A percentile compares a stretch with the other conserved stretches of the same genome.
Conservation (phyloP, 2,888 invertebrate species). For the Phrixothrix hirtus region DNA sequence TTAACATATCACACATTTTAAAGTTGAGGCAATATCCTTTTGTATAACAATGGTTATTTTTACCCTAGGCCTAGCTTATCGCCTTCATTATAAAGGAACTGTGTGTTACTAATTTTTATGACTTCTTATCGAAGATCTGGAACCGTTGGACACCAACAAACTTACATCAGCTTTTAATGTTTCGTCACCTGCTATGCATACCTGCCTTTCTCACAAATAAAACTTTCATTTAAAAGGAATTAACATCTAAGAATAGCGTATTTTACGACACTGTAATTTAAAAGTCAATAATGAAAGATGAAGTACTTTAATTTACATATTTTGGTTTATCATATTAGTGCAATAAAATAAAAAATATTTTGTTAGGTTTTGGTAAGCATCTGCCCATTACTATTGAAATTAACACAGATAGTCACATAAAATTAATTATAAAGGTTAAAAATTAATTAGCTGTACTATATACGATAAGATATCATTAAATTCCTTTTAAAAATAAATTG, state of each 20-base stretch:
- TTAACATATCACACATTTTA: slow-evolving; percentile 12
- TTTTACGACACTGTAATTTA: slow-evolving; percentile 8
- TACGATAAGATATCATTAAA: no score
- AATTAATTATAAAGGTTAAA: no score
- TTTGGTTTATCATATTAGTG: slow-evolving; percentile 2
- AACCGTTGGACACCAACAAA: slow-evolving; percentile 29
- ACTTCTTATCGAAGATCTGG: slow-evolving; percentile 34
- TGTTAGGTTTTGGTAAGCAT: slow-evolving; percentile 3
- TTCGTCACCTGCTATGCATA: slow-evolving; percentile 32
- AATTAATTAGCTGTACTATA: no score
- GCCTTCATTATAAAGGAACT: slow-evolving; percentile 25
- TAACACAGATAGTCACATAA: no score
- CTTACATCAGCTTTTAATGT: slow-evolving; percentile 31
- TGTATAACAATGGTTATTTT: slow-evolving; percentile 12
- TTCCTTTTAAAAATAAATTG: no score
- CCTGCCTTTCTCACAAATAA: slow-evolving; percentile 25
- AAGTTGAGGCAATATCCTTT: slow-evolving; percentile 10
- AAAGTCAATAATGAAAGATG: slow-evolving; percentile 8
- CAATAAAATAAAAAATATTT: slow-evolving; percentile 2
- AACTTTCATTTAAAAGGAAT: slow-evolving; percentile 21
- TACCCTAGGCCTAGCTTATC: slow-evolving; percentile 23
- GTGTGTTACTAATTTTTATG: slow-evolving; percentile 37
- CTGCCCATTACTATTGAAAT: no score
- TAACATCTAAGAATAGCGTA: slow-evolving; percentile 3
- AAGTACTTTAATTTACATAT: slow-evolving; percentile 7